Evolutionary conservation across 2,888 invertebrate species (phyloP).

Genomic region (Eulithis testata): DNA sequence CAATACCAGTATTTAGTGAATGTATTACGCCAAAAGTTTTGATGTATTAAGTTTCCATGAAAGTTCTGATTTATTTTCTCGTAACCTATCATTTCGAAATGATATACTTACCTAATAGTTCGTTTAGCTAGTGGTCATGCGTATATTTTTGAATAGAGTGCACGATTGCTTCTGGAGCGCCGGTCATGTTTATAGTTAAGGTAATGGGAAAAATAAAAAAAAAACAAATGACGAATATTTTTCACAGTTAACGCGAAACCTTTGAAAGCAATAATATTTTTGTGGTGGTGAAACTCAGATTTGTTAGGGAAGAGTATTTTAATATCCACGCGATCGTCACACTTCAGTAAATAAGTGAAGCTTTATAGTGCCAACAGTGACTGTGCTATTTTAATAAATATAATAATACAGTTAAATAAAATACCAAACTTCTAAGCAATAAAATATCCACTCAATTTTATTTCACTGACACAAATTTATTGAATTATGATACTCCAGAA

Average conservation of each 20-base stretch:
- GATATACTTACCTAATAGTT: slow-evolving; percentile 62
- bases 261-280: slow-evolving; percentile 82
- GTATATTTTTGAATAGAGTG: slow-evolving; percentile 80
- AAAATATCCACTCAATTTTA: not conserved
- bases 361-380: slow-evolving; percentile 69
- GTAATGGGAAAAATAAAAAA: slow-evolving; percentile 49
- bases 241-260: slow-evolving; percentile 73
- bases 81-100: slow-evolving; percentile 41
- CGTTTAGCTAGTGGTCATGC: slow-evolving; percentile 83
- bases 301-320: slow-evolving; percentile 76
- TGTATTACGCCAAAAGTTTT: slow-evolving; percentile 84
- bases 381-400: slow-evolving; percentile 58
- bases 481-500: slow-evolving; percentile 14
- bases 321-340: slow-evolving; percentile 76
- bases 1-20: slow-evolving; percentile 80
- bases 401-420: slow-evolving; percentile 17
- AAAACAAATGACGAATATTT: slow-evolving; percentile 62
- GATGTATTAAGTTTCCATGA: slow-evolving; percentile 82
- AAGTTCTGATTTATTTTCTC: slow-evolving; percentile 67
- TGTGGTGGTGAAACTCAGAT: slow-evolving; percentile 71
- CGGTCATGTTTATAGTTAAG: slow-evolving; percentile 53
- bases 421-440: not conserved
- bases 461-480: slow-evolving; percentile 15
- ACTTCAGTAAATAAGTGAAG: slow-evolving; percentile 62
- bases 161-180: slow-evolving; percentile 78